Conservation (phyloP, 1,140 invertebrate genomes). For the Bursaphelenchus mucronatus region DNA sequence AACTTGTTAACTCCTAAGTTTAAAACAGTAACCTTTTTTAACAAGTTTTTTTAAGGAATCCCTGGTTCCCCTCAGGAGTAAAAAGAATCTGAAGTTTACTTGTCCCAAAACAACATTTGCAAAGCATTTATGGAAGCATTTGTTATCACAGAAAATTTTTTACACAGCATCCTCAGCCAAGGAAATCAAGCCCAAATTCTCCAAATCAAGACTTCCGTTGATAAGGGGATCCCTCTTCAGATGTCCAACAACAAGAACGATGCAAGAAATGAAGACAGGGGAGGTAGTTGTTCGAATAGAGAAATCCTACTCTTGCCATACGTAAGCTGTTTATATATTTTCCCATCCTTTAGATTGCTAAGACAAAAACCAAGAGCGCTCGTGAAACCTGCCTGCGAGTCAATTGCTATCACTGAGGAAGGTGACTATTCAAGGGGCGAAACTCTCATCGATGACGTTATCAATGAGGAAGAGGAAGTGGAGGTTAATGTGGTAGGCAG, state of each 20-base stretch:
- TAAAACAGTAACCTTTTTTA: slow-evolving; percentile 14
- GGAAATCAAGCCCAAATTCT: slow-evolving; percentile 51
- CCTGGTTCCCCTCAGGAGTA: slow-evolving; percentile 28
- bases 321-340: too few relatives aligned
- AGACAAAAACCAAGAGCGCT: too few relatives aligned
- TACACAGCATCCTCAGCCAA: slow-evolving; percentile 46
- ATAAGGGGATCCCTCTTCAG: slow-evolving; percentile 38
- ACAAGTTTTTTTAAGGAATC: slow-evolving; percentile 30
- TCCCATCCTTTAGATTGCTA: too few relatives aligned
- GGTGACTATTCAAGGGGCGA: too few relatives aligned
- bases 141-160: slow-evolving; percentile 53
- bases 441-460: too few relatives aligned
- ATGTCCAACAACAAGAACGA: slow-evolving; percentile 33
- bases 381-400: too few relatives aligned
- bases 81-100: slow-evolving; percentile 42
- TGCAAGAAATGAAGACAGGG: slow-evolving; percentile 28
- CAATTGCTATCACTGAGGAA: too few relatives aligned
- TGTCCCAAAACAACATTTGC: slow-evolving; percentile 49
- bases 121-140: slow-evolving; percentile 52
- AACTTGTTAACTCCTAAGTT: slow-evolving; percentile 8
- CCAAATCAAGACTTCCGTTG: slow-evolving; percentile 44
- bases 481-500: too few relatives aligned
- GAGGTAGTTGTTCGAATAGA: too few relatives aligned
- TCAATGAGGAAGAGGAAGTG: too few relatives aligned
- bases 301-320: too few relatives aligned